Evolutionary conservation across 2,888 invertebrate genomes (phyloP).

Genomic region (Aporophyla nigra): DNA sequence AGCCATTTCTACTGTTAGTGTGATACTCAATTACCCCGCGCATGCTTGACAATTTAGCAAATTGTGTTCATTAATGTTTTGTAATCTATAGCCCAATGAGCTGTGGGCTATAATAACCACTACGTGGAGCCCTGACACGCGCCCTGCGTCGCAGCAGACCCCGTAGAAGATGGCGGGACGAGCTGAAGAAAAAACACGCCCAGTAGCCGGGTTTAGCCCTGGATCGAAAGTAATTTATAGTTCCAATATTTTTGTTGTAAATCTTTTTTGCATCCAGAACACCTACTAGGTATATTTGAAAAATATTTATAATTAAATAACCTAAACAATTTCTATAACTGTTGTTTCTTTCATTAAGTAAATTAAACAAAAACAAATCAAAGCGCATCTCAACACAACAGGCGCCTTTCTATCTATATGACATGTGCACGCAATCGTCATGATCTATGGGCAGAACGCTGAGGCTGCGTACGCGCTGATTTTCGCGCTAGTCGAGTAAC

Average conservation of each 20-base stretch:
- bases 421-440: constrained; percentile 50
- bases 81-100: too few relatives aligned
- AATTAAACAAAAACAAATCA: constrained; percentile 22
- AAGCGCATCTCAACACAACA: constrained; percentile 10
- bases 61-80: too few relatives aligned
- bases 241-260: not conserved
- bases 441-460: constrained; percentile 69
- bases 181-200: too few relatives aligned
- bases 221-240: too few relatives aligned
- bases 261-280: not conserved
- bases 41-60: too few relatives aligned
- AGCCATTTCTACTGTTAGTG: too few relatives aligned
- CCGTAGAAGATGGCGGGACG: too few relatives aligned
- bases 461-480: constrained; percentile 76
- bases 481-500: constrained; percentile 74
- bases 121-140: too few relatives aligned
- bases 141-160: too few relatives aligned
- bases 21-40: too few relatives aligned
- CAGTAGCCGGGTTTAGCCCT: too few relatives aligned
- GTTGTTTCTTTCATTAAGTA: not conserved
- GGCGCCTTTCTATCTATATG: constrained; percentile 21
- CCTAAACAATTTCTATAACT: not conserved
- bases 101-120: too few relatives aligned
- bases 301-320: not conserved
- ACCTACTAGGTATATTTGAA: not conserved